phyloP scores from a whole-genome alignment of 2,888 invertebrate genomes.

The Diloba caeruleocephala region DNA sequence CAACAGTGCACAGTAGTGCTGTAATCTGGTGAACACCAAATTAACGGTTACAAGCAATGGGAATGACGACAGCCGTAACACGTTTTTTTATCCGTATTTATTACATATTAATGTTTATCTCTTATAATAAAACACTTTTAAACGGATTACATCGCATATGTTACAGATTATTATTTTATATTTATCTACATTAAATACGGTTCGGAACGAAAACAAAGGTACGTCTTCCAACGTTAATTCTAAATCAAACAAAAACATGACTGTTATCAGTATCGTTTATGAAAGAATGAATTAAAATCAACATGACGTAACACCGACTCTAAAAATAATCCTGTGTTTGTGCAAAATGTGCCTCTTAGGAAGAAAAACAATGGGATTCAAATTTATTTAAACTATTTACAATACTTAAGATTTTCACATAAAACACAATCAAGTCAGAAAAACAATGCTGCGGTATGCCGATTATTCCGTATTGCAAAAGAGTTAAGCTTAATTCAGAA shows the following conservation, averaged over 20 bases:
- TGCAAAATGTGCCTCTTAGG: constrained; percentile 18
- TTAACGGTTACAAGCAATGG: too few species aligned
- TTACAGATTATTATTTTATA: background rate
- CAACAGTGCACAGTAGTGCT: too few species aligned
- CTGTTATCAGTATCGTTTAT: constrained; percentile 18
- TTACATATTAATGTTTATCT: too few species aligned
- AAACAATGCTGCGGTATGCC: constrained; percentile 26
- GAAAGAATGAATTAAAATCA: constrained; percentile 21
- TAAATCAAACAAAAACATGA: constrained; percentile 19
- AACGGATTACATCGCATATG: too few species aligned
- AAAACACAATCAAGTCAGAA: constrained; percentile 17
- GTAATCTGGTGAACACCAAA: too few species aligned
- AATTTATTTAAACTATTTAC: constrained; percentile 27
- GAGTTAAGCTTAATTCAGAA: background rate
- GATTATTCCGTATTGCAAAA: constrained; percentile 9
- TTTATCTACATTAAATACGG: background rate
- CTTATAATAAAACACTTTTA: too few species aligned
- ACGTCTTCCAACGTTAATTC: background rate
- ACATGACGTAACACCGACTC: constrained; percentile 14
- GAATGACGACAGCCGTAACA: too few species aligned
- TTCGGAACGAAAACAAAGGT: background rate
- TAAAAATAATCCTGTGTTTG: constrained; percentile 25
- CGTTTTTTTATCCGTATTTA: too few species aligned
- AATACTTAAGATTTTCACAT: constrained; percentile 11
- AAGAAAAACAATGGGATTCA: constrained; percentile 29